These are phyloP conservation scores for Synanthedon tipuliformis DNA, from an alignment of 2,888 invertebrate species.

Conservation along the genomic window DNA sequence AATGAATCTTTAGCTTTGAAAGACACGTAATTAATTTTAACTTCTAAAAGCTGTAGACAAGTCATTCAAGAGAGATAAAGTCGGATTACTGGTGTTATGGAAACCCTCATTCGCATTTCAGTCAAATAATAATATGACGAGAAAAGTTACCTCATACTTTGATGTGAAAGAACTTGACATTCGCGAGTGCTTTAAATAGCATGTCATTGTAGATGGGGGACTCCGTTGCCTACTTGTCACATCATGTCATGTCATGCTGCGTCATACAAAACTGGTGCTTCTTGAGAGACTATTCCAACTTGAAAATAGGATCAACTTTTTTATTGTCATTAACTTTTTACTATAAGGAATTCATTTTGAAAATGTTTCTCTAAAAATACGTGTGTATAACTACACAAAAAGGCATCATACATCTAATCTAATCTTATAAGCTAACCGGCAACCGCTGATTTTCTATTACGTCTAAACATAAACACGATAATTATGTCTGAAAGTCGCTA, in stretches of 20 bases:
- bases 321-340: no score
- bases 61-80: not conserved
- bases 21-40: not conserved
- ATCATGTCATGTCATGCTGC: slow-evolving; percentile 8
- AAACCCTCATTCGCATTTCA: not conserved
- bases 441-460: no score
- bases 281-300: not conserved
- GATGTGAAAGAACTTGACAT: not conserved
- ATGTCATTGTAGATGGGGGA: not conserved
- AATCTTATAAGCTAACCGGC: no score
- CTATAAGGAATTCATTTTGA: no score
- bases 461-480: no score
- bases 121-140: not conserved
- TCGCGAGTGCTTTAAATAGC: not conserved
- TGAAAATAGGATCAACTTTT: not conserved
- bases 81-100: not conserved
- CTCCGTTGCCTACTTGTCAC: slow-evolving; percentile 5
- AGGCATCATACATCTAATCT: no score
- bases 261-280: slow-evolving; percentile 5
- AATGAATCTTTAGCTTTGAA: not conserved
- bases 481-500: no score
- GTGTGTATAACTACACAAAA: no score
- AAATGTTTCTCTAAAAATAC: no score
- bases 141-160: not conserved
- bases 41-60: not conserved